Evolutionary conservation across 2,797 vertebrate species (phyloP).

Genomic region (Phoxinus dragarum): DNA sequence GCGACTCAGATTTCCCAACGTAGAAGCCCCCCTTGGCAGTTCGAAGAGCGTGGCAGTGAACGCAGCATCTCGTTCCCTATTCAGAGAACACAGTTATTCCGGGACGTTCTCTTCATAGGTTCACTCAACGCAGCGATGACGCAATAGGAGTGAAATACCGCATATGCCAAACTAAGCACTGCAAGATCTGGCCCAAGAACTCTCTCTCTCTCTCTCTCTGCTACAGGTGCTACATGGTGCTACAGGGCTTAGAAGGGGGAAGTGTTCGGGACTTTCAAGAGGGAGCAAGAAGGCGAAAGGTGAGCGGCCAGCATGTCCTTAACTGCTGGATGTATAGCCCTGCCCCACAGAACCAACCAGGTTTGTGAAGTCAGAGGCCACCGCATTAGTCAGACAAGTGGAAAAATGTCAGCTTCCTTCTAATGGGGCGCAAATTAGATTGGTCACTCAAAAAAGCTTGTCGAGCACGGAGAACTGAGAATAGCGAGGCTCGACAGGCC

Average conservation of each 20-base stretch:
- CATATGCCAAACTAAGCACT: no score
- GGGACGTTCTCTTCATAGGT: no score
- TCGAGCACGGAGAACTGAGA: neutral
- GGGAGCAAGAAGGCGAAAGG: neutral
- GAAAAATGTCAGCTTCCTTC: neutral
- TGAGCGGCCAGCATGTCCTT: neutral
- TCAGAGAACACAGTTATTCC: no score
- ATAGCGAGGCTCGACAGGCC: fast-evolving
- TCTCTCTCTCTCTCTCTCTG: no score
- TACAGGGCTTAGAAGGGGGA: neutral
- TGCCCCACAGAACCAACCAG: neutral
- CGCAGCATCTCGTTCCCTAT: no score
- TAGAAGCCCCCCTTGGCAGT: no score
- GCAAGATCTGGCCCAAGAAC: no score
- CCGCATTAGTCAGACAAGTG: neutral
- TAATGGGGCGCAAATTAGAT: neutral
- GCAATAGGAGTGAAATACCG: no score
- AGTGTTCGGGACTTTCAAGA: neutral
- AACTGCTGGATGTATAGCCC: neutral
- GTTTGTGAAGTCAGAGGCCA: neutral
- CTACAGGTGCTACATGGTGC: no score
- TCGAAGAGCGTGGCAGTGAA: no score
- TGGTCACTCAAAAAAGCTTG: neutral
- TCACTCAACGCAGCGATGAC: no score
- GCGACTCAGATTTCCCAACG: no score